phyloP scores from a whole-genome alignment of 2,888 invertebrate genomes.

The Nebria brevicollis region DNA sequence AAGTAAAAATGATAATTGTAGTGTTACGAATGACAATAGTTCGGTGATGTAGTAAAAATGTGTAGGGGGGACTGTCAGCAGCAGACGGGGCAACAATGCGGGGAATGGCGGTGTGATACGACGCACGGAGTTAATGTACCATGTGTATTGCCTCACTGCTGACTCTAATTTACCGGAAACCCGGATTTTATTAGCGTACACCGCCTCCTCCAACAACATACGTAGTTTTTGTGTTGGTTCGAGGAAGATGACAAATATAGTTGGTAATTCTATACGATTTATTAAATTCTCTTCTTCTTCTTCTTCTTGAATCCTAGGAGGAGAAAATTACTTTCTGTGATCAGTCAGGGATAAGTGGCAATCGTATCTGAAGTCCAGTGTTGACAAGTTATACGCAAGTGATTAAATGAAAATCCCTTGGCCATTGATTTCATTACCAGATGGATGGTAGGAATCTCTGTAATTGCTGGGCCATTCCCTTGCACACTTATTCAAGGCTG shows the following conservation, averaged over 20 bases:
- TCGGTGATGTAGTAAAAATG: background rate
- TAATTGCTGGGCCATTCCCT: slow-evolving; percentile 34
- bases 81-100: slow-evolving; percentile 6
- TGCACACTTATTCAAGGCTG: background rate
- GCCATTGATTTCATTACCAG: slow-evolving; percentile 56
- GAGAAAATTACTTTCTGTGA: slow-evolving; percentile 30
- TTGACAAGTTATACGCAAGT: slow-evolving; percentile 42
- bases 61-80: slow-evolving; percentile 25
- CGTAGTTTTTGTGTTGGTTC: background rate
- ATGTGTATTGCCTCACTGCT: slow-evolving; percentile 52
- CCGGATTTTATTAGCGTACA: slow-evolving; percentile 55
- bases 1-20: slow-evolving; percentile 3
- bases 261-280: background rate
- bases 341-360: slow-evolving; percentile 13
- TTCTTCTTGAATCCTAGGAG: background rate
- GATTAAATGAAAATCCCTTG: slow-evolving; percentile 47
- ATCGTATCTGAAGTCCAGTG: slow-evolving; percentile 15
- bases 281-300: too few species aligned
- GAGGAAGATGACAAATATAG: background rate
- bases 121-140: slow-evolving; percentile 52
- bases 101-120: background rate
- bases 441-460: slow-evolving; percentile 51
- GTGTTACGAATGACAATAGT: slow-evolving; percentile 38
- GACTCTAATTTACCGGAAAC: slow-evolving; percentile 56
- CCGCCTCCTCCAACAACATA: slow-evolving; percentile 9